phyloP scores from a whole-genome alignment of 2,797 vertebrate species.

The Pachyuromys duprasi region DNA sequence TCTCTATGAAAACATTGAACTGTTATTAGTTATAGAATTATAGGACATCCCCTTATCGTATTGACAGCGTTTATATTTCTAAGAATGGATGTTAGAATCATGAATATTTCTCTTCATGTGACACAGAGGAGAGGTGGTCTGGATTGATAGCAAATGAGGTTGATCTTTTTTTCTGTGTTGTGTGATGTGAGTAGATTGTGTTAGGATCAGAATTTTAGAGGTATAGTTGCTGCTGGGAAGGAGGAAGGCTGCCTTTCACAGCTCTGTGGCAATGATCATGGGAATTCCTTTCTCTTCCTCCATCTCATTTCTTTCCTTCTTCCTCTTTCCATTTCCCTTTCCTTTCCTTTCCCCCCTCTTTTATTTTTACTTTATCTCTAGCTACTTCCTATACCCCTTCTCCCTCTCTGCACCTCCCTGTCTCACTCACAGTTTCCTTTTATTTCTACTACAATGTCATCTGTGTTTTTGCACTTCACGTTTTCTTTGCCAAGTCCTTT shows the following conservation, averaged over 20 bases:
- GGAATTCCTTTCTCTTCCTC: too few species aligned
- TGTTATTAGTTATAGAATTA: not conserved
- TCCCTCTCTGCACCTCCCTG: not conserved
- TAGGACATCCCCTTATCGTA: not conserved
- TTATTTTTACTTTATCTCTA: not conserved
- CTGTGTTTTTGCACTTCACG: not conserved
- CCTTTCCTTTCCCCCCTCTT: accelerated
- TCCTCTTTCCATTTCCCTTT: accelerated
- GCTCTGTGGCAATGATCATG: not conserved
- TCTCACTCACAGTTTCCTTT: not conserved
- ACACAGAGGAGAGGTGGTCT: not conserved
- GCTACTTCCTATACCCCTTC: not conserved
- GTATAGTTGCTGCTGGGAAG: not conserved
- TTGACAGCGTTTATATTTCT: not conserved
- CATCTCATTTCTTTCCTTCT: not conserved
- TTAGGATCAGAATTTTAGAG: not conserved
- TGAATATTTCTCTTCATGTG: not conserved
- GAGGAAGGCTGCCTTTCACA: not conserved
- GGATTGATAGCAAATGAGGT: not conserved
- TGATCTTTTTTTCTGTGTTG: not conserved
- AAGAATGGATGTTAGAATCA: not conserved
- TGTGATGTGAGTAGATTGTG: not conserved
- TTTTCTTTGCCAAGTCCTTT: not conserved
- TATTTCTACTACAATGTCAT: not conserved
- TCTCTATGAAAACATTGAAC: not conserved